Base-by-base conservation (phyloP, 1,140 invertebrate species). In the Trachelipus rathkii region DNA sequence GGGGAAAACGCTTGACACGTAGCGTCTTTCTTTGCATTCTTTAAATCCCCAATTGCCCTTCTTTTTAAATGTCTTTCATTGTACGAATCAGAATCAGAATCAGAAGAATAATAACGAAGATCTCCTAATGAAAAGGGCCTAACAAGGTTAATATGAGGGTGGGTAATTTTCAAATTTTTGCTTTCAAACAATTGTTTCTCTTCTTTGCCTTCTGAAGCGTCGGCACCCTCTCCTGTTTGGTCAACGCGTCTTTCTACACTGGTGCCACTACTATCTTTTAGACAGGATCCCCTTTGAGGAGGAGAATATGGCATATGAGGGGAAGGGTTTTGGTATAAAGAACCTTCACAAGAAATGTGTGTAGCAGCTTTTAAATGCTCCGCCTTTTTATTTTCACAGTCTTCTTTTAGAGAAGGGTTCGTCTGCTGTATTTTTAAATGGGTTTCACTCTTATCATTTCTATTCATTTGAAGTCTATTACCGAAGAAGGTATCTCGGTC, bases 81-180 rank as follows among this genome's bases (percentile, higher is more conserved):
- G 43, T 78, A 69, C 10, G 72, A 74, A 10, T 78, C 77, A n/a
- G 73, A 74, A 19, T 78, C 77, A 15, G 73, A 72, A 21, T 60
- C 50, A 2, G 50, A 60, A 19, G 50, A 60, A 19, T 78, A 74
- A 8, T 53, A 11, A 15, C 77, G 73, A 8, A 78, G 53, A 44
- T 78, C 77, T 10, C 77, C 77, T 66, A 67, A 74, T 15, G 77
- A 78, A 60, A 24, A 70, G 23, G 77, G 68, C 9, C 73, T 46
- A 24, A 69, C 53, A 7, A 78, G 69, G 15, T 68, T 69, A 19
- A 70, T 53, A 13, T 71, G 69, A 45, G 46, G 73, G 13, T 13
- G 50, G 50, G 8, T 60, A 8, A 60, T 13, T 15, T 19, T 13
- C 3, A 60, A 60, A 8, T 60, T 60, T 60, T 60, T 13, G 8